phyloP scores from a whole-genome alignment of 2,888 invertebrate genomes.

The Agriotes lineatus region DNA sequence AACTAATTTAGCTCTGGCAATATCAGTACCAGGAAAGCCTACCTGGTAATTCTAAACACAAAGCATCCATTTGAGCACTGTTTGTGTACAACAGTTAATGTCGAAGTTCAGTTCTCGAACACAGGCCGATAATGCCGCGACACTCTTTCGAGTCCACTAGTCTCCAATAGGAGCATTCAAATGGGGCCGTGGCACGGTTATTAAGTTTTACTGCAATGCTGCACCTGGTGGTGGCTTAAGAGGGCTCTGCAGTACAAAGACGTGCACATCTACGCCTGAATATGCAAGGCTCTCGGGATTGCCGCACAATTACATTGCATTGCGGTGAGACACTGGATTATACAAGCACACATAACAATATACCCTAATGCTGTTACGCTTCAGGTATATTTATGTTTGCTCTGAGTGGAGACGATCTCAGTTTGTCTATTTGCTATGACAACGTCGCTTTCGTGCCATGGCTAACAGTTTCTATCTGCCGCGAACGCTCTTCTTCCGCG shows the following conservation, averaged over 20 bases:
- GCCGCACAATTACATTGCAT: conserved; percentile 40
- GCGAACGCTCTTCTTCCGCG: background rate
- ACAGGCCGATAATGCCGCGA: too few relatives aligned
- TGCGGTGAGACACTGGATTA: conserved; percentile 42
- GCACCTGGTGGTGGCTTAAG: conserved; percentile 38
- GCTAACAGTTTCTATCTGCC: background rate
- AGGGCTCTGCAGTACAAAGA: conserved; percentile 35
- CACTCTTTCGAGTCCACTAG: background rate
- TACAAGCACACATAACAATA: conserved; percentile 35
- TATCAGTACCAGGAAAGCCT: too few relatives aligned
- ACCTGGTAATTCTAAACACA: too few relatives aligned
- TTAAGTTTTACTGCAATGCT: conserved; percentile 33
- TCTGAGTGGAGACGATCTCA: conserved; percentile 24
- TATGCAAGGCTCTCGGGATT: conserved; percentile 38
- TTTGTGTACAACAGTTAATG: too few relatives aligned
- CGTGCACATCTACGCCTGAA: conserved; percentile 39
- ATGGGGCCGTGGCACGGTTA: conserved; percentile 25
- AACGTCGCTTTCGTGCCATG: background rate
- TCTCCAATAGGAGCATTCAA: background rate
- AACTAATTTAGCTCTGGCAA: too few relatives aligned
- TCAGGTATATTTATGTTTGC: conserved; percentile 33
- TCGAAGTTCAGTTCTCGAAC: too few relatives aligned
- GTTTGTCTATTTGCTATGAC: conserved; percentile 33
- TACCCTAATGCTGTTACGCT: conserved; percentile 36
- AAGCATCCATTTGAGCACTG: too few relatives aligned